Base-by-base conservation (phyloP, 2,113 vertebrate species). In the Rutilus rutilus region DNA sequence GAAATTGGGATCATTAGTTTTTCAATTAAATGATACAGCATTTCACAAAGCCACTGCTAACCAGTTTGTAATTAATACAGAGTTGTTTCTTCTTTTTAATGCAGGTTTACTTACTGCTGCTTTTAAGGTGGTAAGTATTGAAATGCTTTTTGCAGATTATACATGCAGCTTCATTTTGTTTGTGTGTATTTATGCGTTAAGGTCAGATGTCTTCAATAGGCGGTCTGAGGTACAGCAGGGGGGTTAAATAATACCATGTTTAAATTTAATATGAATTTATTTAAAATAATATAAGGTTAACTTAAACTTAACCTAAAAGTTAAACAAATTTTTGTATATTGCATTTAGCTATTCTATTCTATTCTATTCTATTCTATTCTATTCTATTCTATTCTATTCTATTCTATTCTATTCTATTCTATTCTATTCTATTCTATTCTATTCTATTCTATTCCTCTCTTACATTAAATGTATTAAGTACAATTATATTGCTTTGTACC, bases 21-120 rank as follows among this genome's bases (percentile, higher is more conserved):
- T 92, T 93, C 93, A 93, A 94, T 94, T 94, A 94, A 95, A 94
- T 93, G 94, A 94, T 93, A 94, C 91, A 93, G 92, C 88, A 92
- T 92, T 92, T 91, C 91, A 92, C 88, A 89, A 91, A 92, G 93
- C 88, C 65, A 87, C 85, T 79, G 80, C 88, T 93, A 94, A 94
- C 94, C 93, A 91, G 90, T 92, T 94, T 92, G 93, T 94, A 95
- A 95, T 94, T 94, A 94, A 94, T 91, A 93, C 91, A 39, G 69
- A 67, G 80, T 83, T 85, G 75, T 90, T 75, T 86, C 9, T 80
- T 86, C 79, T 54, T 74, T 85, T 86, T 17, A 33, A 11, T 30
- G 50, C 59, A 73, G 78, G 59, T 87, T 64, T 74, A 15, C 21
- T 69, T 14, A 8, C 79, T 42, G 21, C 39, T 25, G 57, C 4